phyloP scores from a whole-genome alignment of 2,797 vertebrate genomes.

The Typhlichthys eigenmanni region DNA sequence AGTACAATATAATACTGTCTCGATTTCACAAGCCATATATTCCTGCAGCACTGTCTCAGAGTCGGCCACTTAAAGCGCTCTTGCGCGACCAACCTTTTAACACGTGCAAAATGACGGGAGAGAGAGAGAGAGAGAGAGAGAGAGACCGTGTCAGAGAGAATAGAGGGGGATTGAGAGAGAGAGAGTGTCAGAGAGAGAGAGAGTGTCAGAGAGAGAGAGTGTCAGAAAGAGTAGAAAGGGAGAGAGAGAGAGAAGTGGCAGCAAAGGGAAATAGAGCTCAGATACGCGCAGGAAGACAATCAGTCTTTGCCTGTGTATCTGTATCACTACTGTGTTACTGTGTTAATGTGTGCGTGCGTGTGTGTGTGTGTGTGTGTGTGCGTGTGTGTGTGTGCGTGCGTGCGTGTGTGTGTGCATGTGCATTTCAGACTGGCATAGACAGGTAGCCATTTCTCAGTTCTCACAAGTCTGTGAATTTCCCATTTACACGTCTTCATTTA shows the following conservation, averaged over 20 bases:
- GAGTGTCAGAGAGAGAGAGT: too few species aligned
- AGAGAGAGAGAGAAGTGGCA: too few species aligned
- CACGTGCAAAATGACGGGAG: slow-evolving; percentile 31
- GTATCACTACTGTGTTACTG: neutral
- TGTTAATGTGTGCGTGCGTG: neutral
- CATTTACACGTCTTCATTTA: slow-evolving; percentile 50
- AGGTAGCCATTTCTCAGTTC: slow-evolving; percentile 13
- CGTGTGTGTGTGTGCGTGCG: neutral
- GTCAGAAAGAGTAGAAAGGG: too few species aligned
- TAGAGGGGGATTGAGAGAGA: too few species aligned
- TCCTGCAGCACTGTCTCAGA: slow-evolving; percentile 62
- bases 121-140: too few species aligned
- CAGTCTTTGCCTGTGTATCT: neutral
- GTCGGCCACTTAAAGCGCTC: slow-evolving; percentile 68
- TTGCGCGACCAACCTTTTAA: slow-evolving; percentile 66
- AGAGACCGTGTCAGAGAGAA: too few species aligned
- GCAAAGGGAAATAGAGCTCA: too few species aligned
- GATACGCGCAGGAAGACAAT: too few species aligned
- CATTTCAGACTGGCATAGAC: neutral
- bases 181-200: too few species aligned
- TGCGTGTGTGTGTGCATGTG: too few species aligned
- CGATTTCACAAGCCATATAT: slow-evolving; percentile 75
- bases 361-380: neutral
- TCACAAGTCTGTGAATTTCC: slow-evolving; percentile 41
- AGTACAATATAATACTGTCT: slow-evolving; percentile 64